Evolutionary conservation across 2,113 vertebrate species (phyloP), one percentile per base, ranked within the genome.

Genomic region (Telmatochromis brachygnathus): DNA sequence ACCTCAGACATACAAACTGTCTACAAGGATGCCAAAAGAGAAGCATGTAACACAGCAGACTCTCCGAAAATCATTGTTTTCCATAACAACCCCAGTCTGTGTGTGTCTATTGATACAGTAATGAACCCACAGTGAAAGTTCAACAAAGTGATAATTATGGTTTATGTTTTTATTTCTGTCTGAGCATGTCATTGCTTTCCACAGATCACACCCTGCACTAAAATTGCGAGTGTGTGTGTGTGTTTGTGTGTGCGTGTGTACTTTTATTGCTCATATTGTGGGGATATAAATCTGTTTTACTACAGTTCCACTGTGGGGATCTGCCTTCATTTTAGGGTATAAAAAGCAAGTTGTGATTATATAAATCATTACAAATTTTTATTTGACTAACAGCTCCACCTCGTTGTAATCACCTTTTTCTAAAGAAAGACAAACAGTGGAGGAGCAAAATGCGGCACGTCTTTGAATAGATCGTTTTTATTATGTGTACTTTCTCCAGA

Each of bases 161-260:
- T 54, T 82, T 84, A 37, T 70, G 28, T 35, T 55, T 86, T 83
- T 58, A 56, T 83, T 82, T 81, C 54, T 70, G 55, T 45, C 51
- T 84, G 49, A 86, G 77, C 86, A 82, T 11, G 28, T 23, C 75
- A 42, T 19, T 79, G 21, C 13, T 56, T 26, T 55, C 35, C 54
- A 9, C 8, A 75, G 26, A 49, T 84, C 54, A 84, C 55, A 53
- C 83, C 82, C 62, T 68, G 23, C 13, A 79, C 56, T 60, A 30
- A 49, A 49, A 2, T 49, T 9, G 0, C 14, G 23, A 2, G 54
- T 55, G 6, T 23, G 2, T 55, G 5, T 53, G 1, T 53, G 19
- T 53, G 5, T 10, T 5, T 51, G 15, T 23, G 10, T 70, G 6
- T 68, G 37, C 56, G 12, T 55, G 49, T 81, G 9, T 58, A 21